A percentile compares a stretch with the other conserved stretches of the same genome.
phyloP scores from a whole-genome alignment of 1,140 invertebrate species.

The Drosophila eugracilis region DNA sequence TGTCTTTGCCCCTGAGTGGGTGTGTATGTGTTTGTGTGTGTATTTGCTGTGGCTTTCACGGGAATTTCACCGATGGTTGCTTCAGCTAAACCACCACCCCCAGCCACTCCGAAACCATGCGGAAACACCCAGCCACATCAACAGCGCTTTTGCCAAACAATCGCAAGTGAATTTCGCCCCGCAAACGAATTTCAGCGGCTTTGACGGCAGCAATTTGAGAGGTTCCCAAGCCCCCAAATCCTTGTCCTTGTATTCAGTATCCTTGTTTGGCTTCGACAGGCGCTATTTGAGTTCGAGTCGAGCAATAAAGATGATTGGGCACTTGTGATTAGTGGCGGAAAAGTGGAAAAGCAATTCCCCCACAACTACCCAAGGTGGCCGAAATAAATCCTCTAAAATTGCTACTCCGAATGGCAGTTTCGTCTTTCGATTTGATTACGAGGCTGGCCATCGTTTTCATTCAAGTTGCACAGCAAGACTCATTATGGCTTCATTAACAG shows the following conservation, averaged over 20 bases:
- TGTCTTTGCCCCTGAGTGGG: constrained; percentile 18
- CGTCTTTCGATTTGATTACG: constrained; percentile 1
- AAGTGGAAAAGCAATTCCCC: constrained; percentile 55
- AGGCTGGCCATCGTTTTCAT: constrained; percentile 27
- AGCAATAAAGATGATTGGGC: constrained; percentile 72
- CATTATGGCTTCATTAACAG: constrained; percentile 64
- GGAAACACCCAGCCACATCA: constrained; percentile 12
- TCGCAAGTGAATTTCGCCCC: constrained; percentile 60
- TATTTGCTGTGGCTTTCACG: constrained; percentile 62
- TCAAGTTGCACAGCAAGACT: constrained; percentile 33
- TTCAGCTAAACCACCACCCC: constrained; percentile 12
- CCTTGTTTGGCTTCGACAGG: constrained; percentile 29
- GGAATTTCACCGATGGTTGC: constrained; percentile 56
- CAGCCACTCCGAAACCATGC: background rate
- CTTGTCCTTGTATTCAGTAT: constrained; percentile 27
- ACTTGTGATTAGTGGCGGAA: constrained; percentile 61
- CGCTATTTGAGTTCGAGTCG: constrained; percentile 40
- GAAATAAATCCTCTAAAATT: constrained; percentile 20
- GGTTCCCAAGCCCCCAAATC: constrained; percentile 15
- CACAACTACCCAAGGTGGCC: constrained; percentile 3
- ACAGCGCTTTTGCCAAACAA: constrained; percentile 54
- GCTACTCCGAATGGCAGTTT: background rate
- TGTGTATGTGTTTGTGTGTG: no score
- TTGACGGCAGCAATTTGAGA: constrained; percentile 25
- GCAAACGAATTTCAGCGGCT: constrained; percentile 43